These are phyloP conservation scores for Agonum fuliginosum DNA, from an alignment of 2,888 invertebrate genomes.

Conservation along the genomic window DNA sequence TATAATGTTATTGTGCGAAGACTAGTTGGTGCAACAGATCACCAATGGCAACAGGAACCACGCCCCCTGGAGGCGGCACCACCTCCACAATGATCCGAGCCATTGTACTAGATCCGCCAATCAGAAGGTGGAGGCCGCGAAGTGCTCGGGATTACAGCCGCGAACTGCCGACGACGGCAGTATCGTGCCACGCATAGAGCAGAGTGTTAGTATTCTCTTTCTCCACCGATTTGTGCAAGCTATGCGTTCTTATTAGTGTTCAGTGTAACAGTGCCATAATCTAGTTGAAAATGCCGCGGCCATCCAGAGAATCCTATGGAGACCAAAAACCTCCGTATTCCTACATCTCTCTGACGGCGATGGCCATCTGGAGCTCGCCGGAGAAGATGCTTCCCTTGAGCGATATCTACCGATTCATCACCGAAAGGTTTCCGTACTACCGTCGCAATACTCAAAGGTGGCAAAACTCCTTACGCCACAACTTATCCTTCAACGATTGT, in stretches of 20 bases:
- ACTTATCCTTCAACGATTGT: constrained; percentile 86
- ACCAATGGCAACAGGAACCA: constrained; percentile 47
- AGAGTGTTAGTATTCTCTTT: constrained; percentile 34
- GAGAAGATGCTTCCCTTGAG: constrained; percentile 94
- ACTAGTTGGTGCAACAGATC: constrained; percentile 49
- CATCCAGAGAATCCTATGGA: constrained; percentile 95
- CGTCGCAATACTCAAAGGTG: constrained; percentile 85
- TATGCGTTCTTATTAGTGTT: constrained; percentile 29
- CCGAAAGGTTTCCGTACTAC: constrained; percentile 89
- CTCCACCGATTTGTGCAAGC: constrained; percentile 14
- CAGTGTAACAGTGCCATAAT: constrained; percentile 45
- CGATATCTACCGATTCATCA: constrained; percentile 93
- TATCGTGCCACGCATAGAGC: constrained; percentile 49
- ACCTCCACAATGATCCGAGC: constrained; percentile 37
- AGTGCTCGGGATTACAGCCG: background rate
- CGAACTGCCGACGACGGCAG: constrained; percentile 39
- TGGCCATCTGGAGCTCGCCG: constrained; percentile 97
- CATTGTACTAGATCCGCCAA: constrained; percentile 50
- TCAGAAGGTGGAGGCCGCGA: background rate
- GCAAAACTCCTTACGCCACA: constrained; percentile 82
- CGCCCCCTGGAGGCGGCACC: constrained; percentile 28
- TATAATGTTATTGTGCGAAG: constrained; percentile 49
- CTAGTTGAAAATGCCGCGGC: constrained; percentile 86
- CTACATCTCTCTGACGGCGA: constrained; percentile 97
- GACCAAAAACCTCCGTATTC: constrained; percentile 99